Evolutionary conservation across 2,888 invertebrate genomes (phyloP).

Genomic region (Liodrosophila aerea): DNA sequence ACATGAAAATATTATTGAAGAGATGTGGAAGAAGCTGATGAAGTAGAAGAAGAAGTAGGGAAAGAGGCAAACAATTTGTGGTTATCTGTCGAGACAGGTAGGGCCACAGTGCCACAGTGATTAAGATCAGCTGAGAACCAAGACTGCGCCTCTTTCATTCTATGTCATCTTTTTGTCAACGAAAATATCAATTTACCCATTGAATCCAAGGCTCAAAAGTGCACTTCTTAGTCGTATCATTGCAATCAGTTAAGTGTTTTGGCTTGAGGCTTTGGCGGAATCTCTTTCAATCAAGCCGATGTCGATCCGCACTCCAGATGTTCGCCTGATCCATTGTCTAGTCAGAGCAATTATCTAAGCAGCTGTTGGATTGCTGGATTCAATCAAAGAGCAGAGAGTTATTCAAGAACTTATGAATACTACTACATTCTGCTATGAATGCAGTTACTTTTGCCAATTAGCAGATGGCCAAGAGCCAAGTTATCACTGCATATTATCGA

Average conservation of each 20-base stretch:
- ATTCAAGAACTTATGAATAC: too few species aligned
- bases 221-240: constrained; percentile 22
- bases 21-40: constrained; percentile 24
- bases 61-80: constrained; percentile 71
- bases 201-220: constrained; percentile 31
- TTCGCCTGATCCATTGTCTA: constrained; percentile 12
- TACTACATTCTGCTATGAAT: too few species aligned
- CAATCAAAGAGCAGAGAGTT: too few species aligned
- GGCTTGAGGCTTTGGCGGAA: constrained; percentile 38
- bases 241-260: constrained; percentile 68
- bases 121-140: constrained; percentile 52
- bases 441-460: too few species aligned
- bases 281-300: constrained; percentile 55
- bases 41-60: constrained; percentile 17
- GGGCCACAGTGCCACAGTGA: constrained; percentile 35
- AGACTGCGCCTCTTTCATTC: too few species aligned
- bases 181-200: constrained; percentile 69
- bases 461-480: constrained; percentile 6
- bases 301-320: constrained; percentile 30
- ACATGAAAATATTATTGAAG: constrained; percentile 41
- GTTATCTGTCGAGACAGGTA: constrained; percentile 69
- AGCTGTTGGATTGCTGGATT: too few species aligned
- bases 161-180: constrained; percentile 58
- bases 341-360: background rate
- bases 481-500: constrained; percentile 64